Conservation (phyloP, 2,888 invertebrate genomes). For the Drosophila melanosoma region DNA sequence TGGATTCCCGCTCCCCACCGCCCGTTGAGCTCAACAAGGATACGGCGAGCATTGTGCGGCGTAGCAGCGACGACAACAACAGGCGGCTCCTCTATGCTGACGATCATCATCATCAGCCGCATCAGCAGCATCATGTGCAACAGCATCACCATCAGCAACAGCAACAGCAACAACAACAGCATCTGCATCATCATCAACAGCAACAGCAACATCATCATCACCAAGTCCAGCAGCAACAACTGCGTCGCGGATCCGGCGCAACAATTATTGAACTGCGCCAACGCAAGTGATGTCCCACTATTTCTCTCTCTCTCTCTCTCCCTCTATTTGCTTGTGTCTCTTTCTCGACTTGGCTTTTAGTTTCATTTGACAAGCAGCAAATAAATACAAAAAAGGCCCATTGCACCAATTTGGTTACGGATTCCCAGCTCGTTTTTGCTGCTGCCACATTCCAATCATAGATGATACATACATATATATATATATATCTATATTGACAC, state of each 20-base stretch:
- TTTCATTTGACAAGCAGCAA: constrained; percentile 85
- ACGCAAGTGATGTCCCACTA: constrained; percentile 56
- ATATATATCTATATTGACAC: constrained; percentile 5
- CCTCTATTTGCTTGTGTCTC: not conserved
- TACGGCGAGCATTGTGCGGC: constrained; percentile 86
- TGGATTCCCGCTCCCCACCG: constrained; percentile 84
- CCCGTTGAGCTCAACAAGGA: constrained; percentile 84
- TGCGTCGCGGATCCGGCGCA: constrained; percentile 85
- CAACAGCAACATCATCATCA: constrained; percentile 48
- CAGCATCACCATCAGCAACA: constrained; percentile 42
- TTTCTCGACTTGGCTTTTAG: constrained; percentile 79
- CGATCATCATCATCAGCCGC: constrained; percentile 81
- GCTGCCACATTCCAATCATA: constrained; percentile 32
- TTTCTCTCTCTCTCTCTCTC: not conserved
- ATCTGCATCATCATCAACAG: constrained; percentile 83
- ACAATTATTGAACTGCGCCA: constrained; percentile 88
- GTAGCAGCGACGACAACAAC: constrained; percentile 84
- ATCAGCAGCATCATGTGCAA: constrained; percentile 24
- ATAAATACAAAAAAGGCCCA: constrained; percentile 83
- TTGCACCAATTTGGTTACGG: constrained; percentile 10
- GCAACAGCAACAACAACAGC: constrained; percentile 17
- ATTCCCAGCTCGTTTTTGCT: constrained; percentile 29
- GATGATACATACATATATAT: constrained; percentile 22
- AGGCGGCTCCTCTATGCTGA: constrained; percentile 47
- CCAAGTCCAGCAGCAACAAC: constrained; percentile 54